Evolutionary conservation across 2,888 invertebrate species (phyloP), one percentile per base, ranked within the genome.

Genomic region (Nowickia ferox): DNA sequence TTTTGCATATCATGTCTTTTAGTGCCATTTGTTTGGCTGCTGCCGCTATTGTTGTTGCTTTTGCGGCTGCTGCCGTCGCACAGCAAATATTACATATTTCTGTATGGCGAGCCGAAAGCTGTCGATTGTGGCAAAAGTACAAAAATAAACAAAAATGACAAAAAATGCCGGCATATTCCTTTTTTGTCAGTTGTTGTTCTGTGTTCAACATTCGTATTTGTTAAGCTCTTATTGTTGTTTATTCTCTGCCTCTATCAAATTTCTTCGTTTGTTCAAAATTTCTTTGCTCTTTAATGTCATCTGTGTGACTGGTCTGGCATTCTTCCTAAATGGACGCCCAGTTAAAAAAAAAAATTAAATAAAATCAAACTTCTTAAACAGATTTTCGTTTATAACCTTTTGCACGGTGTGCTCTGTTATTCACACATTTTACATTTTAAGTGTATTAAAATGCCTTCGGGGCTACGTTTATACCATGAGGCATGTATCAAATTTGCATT

Each of bases 401-500:
- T 44, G n/a, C 22, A 55, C 9, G 42, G 11, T 57, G 69, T 53
- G 79, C 71, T 79, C 79, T 61, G 69, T 61, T 74, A 68, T 68
- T 81, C 69, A 75, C 75, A 76, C 69, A 82, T 76, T 81, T 75
- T 59, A 44, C 68, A 61, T 76, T 83, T 84, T 59, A 81, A 69
- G 75, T 72, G 72, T 40, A 74, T 78, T 78, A 72, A 84, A 57
- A 78, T 61, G 75, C 77, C 78, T 84, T 78, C 13, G 83, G 30
- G 30, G 83, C 83, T 72, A 66, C 69, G 65, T 77, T 69, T 30
- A 30, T 79, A 46, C 78, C 74, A 72, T 59, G 59, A 71, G 83
- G 83, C 77, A 83, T 78, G 59, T 78, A 78, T 84, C 83, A 72
- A 66, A 84, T 84, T 84, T 84, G 83, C 83, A 84, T 84, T 84